Conservation (phyloP, 2,888 invertebrate genomes). For the Eupithecia inturbata region DNA sequence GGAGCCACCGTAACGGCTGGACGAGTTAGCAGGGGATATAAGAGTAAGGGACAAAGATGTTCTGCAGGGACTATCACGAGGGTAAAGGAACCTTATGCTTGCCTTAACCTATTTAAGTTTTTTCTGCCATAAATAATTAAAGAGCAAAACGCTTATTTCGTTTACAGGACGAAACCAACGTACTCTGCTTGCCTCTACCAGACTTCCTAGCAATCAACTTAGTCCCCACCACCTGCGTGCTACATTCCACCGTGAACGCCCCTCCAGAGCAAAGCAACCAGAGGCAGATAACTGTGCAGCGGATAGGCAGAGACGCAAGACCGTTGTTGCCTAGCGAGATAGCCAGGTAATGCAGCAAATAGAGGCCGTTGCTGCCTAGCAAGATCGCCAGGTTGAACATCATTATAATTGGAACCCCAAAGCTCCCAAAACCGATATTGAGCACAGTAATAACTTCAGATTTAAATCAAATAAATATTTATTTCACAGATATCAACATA, state of each 20-base stretch:
- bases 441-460: background rate
- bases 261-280: conserved; percentile 50
- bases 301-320: conserved; percentile 83
- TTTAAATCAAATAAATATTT: background rate
- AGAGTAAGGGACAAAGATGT: too few relatives aligned
- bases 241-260: conserved; percentile 51
- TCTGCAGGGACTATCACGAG: too few relatives aligned
- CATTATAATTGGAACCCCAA: background rate
- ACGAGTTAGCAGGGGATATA: too few relatives aligned
- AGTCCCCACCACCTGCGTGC: conserved; percentile 56
- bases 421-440: background rate
- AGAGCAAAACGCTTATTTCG: too few relatives aligned
- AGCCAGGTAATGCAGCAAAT: conserved; percentile 55
- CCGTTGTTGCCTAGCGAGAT: conserved; percentile 81
- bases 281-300: conserved; percentile 83
- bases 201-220: conserved; percentile 70
- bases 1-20: too few relatives aligned
- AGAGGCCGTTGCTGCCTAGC: background rate
- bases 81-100: too few relatives aligned
- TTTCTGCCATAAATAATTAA: too few relatives aligned
- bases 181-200: conserved; percentile 75
- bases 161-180: conserved; percentile 74
- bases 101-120: too few relatives aligned
- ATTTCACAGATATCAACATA: conserved; percentile 63
- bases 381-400: background rate